Base-by-base conservation (phyloP, 53 echinoderm and acorn worm genomes). In the Luidia sarsii region DNA sequence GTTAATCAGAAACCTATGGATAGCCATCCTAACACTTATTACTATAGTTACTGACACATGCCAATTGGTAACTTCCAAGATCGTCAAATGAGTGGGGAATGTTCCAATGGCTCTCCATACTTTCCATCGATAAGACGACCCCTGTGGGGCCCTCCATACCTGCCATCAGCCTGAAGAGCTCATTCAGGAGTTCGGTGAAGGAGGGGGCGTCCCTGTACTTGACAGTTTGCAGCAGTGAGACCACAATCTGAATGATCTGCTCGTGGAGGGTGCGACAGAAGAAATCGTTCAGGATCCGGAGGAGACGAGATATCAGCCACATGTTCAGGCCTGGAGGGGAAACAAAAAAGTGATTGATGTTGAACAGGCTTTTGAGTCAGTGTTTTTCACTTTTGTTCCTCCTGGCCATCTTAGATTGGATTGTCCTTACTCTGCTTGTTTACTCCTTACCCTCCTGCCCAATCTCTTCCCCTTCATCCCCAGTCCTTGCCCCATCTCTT, bases 241-340 rank as follows among this genome's bases (percentile, higher is more conserved):
- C 61, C 7, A 83, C 56, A 27, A 95, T 72, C 48, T 82, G 39
- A 16, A 34, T 62, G 34, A 85, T 79, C 50, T 89, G 67, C 0
- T 65, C 61, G 48, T 92, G 95, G 41, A 95, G 75, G 18, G 83
- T 22, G 13, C 49, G 70, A 48, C 92, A 95, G 20, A 82, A 90
- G 51, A 84, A 67, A 54, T 95, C 92, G 25, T 55, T 77, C 6
- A 95, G 74, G n/a, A 95, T 60, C 18, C 88, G 68, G 25, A 92
- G 52, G n/a, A 95, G 86, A 16, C 90, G 83, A 51, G 87, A 79
- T 39, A 95, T 39, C 2, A 95, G 88, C 92, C 92, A 95, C 41
- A 33, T 90, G 30, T 90, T 86, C 50, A 92, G 66, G 48, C 65
- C 95, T 95, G 70, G 14, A 46, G n/a, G n/a, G n/a, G n/a, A n/a